Evolutionary conservation across 2,888 invertebrate genomes (phyloP).

Genomic region (Cheilosia vernalis): DNA sequence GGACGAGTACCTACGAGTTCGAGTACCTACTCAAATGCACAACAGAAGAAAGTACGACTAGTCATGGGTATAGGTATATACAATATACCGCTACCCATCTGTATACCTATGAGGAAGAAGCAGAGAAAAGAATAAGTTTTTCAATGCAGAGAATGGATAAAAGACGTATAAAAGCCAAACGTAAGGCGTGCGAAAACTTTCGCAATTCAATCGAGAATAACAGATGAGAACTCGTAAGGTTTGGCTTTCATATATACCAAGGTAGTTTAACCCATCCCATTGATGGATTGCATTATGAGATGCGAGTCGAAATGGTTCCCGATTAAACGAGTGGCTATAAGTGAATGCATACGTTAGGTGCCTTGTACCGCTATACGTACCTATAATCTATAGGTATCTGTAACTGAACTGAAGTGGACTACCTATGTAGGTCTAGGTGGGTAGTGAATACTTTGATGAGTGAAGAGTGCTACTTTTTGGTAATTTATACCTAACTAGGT

Average conservation of each 20-base stretch:
- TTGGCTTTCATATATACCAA: slow-evolving; percentile 19
- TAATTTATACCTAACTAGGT: no score
- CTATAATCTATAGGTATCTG: no score
- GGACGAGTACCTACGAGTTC: not conserved
- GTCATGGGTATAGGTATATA: not conserved
- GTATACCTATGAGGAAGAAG: not conserved
- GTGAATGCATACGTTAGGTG: not conserved
- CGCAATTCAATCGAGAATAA: slow-evolving; percentile 60
- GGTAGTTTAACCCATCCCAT: not conserved
- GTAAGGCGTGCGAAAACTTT: slow-evolving; percentile 73
- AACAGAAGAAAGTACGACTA: slow-evolving; percentile 19
- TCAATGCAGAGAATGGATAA: slow-evolving; percentile 34
- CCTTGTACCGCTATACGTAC: no score
- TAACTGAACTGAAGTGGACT: no score
- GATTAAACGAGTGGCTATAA: not conserved
- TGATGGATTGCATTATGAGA: not conserved
- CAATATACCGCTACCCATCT: not conserved
- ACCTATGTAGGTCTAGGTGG: no score
- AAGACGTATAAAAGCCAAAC: slow-evolving; percentile 46
- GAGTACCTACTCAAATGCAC: slow-evolving; percentile 61
- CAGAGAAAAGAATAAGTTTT: slow-evolving; percentile 51
- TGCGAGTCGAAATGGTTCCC: not conserved
- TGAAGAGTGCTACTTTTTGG: no score
- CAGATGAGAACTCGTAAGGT: slow-evolving; percentile 43
- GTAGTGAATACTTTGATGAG: no score